Evolutionary conservation across 2,888 invertebrate genomes (phyloP), one percentile per base, ranked within the genome.

Genomic region (Drosophila leonis): DNA sequence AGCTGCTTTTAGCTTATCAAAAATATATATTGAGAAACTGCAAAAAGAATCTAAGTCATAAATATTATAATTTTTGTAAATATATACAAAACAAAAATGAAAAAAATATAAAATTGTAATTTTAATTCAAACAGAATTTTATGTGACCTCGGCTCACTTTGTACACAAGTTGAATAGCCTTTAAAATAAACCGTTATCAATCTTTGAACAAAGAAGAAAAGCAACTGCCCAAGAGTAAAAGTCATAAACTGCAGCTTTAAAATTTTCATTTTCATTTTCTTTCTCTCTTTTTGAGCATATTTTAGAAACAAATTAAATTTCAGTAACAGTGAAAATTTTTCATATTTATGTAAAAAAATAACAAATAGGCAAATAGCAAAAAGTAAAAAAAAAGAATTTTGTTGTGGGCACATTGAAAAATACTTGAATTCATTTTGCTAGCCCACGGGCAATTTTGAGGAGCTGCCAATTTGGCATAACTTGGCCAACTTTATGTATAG

Each of bases 341-440:
- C 29, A 48, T 56, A 48, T 60, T n/a, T 13, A 39, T 35, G 44
- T 66, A 56, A 59, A 63, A 70, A 64, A 72, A 83, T 70, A 79
- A 85, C 67, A 79, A 78, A 70, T 72, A 77, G 66, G 49, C 59
- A 12, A 59, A 56, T 33, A 66, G 60, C 67, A 62, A 52, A 51
- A 44, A 20, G 15, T 20, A 61, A 49, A 65, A 67, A 66, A 39
- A n/a, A 29, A 48, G 13, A 41, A 10, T 44, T 51, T 44, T 65
- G 52, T 15, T 31, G 35, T 64, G 41, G 62, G 60, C 61, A 46
- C 71, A 68, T 74, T 67, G 70, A 64, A 70, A 82, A 84, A 88
- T 84, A 67, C 88, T 89, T 89, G 76, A 71, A 84, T 87, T 82
- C 75, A 82, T 82, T 89, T 82, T 66, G 20, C 57, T 65, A 48